phyloP scores from a whole-genome alignment of 2,888 invertebrate genomes.

The Ophion costatus region DNA sequence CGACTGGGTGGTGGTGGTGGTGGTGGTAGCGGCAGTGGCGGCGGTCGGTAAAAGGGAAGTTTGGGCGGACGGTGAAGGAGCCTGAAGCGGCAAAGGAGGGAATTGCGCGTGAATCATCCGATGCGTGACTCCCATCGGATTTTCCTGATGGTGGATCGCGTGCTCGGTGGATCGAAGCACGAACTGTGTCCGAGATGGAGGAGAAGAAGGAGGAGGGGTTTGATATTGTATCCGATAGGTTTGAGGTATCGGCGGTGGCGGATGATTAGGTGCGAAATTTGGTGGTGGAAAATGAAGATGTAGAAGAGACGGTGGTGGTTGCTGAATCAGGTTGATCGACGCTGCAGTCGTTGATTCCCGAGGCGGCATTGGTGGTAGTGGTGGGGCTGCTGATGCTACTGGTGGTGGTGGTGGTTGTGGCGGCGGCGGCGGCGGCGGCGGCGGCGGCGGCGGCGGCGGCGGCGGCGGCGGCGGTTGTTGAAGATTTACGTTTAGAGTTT shows the following conservation, averaged over 20 bases:
- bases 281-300: constrained; percentile 82
- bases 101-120: constrained; percentile 74
- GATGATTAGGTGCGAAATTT: constrained; percentile 81
- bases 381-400: constrained; percentile 72
- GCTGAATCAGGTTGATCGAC: constrained; percentile 78
- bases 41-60: constrained; percentile 77
- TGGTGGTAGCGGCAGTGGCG: constrained; percentile 75
- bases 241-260: constrained; percentile 82
- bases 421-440: constrained; percentile 80
- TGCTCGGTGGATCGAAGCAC: constrained; percentile 80
- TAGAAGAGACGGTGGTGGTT: constrained; percentile 79
- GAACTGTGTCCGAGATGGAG: constrained; percentile 80
- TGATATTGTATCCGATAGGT: constrained; percentile 82
- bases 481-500: constrained; percentile 80
- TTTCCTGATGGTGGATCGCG: constrained; percentile 73
- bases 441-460: constrained; percentile 30
- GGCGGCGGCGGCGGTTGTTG: constrained; percentile 82
- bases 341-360: constrained; percentile 48
- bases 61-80: constrained; percentile 77
- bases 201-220: constrained; percentile 75
- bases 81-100: constrained; percentile 78
- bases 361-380: constrained; percentile 57
- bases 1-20: constrained; percentile 65
- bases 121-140: constrained; percentile 32
- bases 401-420: not conserved